Conservation (phyloP, 2,797 vertebrate species). For the Lates japonicus region DNA sequence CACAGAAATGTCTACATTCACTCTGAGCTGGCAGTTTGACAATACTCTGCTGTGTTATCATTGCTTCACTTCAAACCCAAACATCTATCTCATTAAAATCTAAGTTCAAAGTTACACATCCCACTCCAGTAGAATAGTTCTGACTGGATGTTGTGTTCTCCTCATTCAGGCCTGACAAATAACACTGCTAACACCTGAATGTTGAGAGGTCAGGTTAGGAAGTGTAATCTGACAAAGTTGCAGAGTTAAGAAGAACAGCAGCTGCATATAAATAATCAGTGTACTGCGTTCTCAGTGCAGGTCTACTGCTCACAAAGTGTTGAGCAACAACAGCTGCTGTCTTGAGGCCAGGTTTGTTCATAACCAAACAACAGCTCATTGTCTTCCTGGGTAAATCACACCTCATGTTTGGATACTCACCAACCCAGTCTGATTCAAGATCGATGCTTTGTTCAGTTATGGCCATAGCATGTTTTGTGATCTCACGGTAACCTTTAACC, state of each 20-base stretch:
- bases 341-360: conserved; percentile 20
- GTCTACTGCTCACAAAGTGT: neutral
- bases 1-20: neutral
- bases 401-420: too few relatives aligned
- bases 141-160: conserved; percentile 12
- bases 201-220: conserved; percentile 34
- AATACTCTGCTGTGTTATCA: conserved; percentile 5
- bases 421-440: too few relatives aligned
- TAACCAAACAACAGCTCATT: conserved; percentile 14
- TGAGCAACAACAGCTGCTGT: conserved; percentile 30
- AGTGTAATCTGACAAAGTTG: conserved; percentile 40
- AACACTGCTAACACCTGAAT: conserved; percentile 11
- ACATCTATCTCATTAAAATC: conserved; percentile 54
- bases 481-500: too few relatives aligned
- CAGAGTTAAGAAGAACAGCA: conserved; percentile 21
- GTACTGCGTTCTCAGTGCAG: neutral
- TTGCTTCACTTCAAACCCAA: conserved; percentile 26
- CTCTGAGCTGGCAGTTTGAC: conserved; percentile 9
- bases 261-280: conserved; percentile 52
- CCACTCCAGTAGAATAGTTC: conserved; percentile 11
- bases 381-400: neutral
- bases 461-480: too few relatives aligned
- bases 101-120: conserved; percentile 29
- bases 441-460: too few relatives aligned
- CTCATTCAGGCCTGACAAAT: conserved; percentile 35